Conservation (phyloP, 2,888 invertebrate genomes). For the Megaustenia siamemsis region DNA sequence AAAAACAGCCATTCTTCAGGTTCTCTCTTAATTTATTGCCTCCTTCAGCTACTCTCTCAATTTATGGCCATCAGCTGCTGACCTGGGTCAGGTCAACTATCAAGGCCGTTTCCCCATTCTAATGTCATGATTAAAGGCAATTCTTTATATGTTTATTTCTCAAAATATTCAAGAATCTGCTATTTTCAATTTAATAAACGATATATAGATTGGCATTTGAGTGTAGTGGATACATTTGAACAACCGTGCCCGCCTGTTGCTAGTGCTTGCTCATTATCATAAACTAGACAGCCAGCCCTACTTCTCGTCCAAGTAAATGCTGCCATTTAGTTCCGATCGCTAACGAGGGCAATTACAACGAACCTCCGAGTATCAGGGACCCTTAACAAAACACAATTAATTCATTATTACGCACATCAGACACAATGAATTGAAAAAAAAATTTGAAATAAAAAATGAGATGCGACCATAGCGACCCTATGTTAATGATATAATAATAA, state of each 20-base stretch:
- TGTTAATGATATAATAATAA: slow-evolving; percentile 58
- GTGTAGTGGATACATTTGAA: not conserved
- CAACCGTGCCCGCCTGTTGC: not conserved
- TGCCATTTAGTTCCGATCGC: slow-evolving; percentile 36
- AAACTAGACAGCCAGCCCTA: slow-evolving; percentile 52
- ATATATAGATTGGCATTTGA: not conserved
- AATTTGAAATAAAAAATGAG: not conserved
- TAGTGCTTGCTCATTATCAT: slow-evolving; percentile 56
- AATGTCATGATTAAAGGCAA: not conserved
- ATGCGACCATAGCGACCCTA: slow-evolving; percentile 44
- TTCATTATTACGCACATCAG: not conserved
- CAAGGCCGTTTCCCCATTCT: not conserved
- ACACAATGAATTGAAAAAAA: not conserved
- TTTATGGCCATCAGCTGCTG: slow-evolving; percentile 23
- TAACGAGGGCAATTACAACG: slow-evolving; percentile 39
- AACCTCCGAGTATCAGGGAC: slow-evolving; percentile 2
- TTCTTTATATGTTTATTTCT: not conserved
- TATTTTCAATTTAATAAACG: not conserved
- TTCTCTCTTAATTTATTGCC: no score
- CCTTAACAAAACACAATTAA: not conserved
- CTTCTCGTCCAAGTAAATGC: slow-evolving; percentile 40
- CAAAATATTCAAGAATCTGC: not conserved
- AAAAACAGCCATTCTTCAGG: no score
- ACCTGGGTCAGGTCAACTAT: slow-evolving; percentile 15
- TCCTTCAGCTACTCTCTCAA: no score